These are phyloP conservation scores for Drosophila mayri DNA, from an alignment of 1,140 invertebrate genomes.

Conservation along the genomic window DNA sequence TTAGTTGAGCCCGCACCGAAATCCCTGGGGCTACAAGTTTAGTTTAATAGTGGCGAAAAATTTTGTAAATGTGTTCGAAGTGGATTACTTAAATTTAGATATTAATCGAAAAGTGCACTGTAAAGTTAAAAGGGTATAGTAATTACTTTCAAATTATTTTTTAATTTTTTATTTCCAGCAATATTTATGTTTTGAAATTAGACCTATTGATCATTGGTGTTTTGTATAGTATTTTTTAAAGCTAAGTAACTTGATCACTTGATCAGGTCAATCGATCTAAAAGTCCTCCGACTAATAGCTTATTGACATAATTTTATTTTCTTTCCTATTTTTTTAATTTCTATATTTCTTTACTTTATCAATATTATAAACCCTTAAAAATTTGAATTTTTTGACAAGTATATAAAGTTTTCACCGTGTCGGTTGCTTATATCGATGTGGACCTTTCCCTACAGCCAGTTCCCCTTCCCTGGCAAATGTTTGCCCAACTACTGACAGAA, in stretches of 20 bases:
- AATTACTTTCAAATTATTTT: not conserved
- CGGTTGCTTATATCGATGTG: conserved; percentile 59
- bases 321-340: no score
- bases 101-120: conserved; percentile 9
- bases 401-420: conserved; percentile 44
- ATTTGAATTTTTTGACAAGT: not conserved
- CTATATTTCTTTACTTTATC: not conserved
- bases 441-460: not conserved
- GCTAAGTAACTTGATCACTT: no score
- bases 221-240: no score
- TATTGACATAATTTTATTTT: no score
- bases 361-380: not conserved
- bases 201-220: no score
- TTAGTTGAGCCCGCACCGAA: not conserved
- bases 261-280: no score
- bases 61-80: conserved; percentile 3
- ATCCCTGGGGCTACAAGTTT: conserved; percentile 1
- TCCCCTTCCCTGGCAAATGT: conserved; percentile 38
- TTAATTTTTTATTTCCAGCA: accelerated
- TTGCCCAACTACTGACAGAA: conserved; percentile 52
- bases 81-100: not conserved
- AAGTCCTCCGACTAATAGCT: no score
- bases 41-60: not conserved
- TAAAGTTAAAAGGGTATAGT: not conserved
- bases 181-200: not conserved